Percentiles rank a stretch among this genome's conserved stretches.
These are phyloP conservation scores for Drosophila antonietae DNA, from an alignment of 2,888 invertebrate species.

Conservation along the genomic window DNA sequence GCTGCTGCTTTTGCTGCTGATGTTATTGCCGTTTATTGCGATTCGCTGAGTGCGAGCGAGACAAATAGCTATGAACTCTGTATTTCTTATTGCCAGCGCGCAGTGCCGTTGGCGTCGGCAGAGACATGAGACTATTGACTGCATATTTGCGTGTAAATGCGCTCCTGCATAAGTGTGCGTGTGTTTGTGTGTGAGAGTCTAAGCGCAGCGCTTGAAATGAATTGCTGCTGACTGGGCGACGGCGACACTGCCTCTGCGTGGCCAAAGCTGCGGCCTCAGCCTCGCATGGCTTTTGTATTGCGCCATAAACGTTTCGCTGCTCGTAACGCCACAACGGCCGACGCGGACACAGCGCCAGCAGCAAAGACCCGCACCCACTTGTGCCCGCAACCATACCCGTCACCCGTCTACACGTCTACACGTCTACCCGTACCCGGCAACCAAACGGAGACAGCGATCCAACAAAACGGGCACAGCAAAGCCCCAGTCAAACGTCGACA, in stretches of 20 bases:
- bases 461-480: constrained; percentile 31
- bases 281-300: constrained; percentile 85
- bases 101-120: constrained; percentile 54
- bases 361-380: constrained; percentile 50
- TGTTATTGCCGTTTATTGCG: constrained; percentile 52
- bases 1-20: constrained; percentile 10
- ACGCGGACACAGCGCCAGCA: constrained; percentile 76
- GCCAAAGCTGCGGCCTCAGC: constrained; percentile 69
- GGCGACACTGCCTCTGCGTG: constrained; percentile 67
- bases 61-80: constrained; percentile 55
- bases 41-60: constrained; percentile 54
- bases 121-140: constrained; percentile 56
- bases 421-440: constrained; percentile 54
- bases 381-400: constrained; percentile 9
- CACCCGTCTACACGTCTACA: constrained; percentile 20
- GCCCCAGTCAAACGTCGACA: constrained; percentile 33
- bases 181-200: constrained; percentile 37
- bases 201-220: constrained; percentile 75
- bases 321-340: constrained; percentile 85
- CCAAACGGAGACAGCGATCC: constrained; percentile 53
- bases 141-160: constrained; percentile 47
- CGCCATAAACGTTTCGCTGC: constrained; percentile 85
- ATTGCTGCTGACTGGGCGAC: constrained; percentile 76
- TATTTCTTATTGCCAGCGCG: constrained; percentile 75
- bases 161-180: constrained; percentile 16